Base-by-base conservation (phyloP, 2,888 invertebrate species). In the Eudasyphora cyanicolor region DNA sequence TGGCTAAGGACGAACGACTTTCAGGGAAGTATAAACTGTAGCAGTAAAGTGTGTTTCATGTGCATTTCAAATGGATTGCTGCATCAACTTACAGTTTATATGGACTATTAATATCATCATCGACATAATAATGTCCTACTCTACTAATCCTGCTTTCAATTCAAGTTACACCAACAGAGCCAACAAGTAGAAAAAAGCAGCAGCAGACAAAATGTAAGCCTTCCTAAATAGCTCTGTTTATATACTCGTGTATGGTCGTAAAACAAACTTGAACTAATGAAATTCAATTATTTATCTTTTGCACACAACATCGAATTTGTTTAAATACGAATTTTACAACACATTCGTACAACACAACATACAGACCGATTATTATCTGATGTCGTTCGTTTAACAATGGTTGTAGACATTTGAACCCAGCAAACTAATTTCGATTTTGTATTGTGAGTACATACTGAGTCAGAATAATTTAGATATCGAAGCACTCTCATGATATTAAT, bases 251-350 rank as follows among this genome's bases (percentile, higher is more conserved):
- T 12, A 57, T 12, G 57, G 14, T 27, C 12, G 10, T 5, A 57
- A 1, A 57, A 60, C 17, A 60, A 60, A 60, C 29, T 32, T 60
- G 60, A 60, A 60, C 29, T 60, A 60, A 60, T 60, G 29, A 60
- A 60, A 60, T 60, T 60, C 60, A 60, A 60, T 60, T 60, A 60
- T 60, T 60, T 60, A 60, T 60, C 60, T 60, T 32, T 60, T 8
- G n/a, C 60, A 60, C 29, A 60, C 60, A 57, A 60, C 29, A 60
- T 32, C 29, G 60, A 60, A 29, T 60, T 60, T 60, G 60, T 29
- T 60, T 60, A 60, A 29, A 60, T 60, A 29, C 29, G 29, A 29
- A 32, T 60, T 60, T 60, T 60, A 60, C 29, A n/a, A 17, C 17
- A n/a, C 32, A 29, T 17, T 32, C 14, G 60, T 60, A 32, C 29